Evolutionary conservation across 2,888 invertebrate genomes (phyloP).

Genomic region (Pinctada fucata): DNA sequence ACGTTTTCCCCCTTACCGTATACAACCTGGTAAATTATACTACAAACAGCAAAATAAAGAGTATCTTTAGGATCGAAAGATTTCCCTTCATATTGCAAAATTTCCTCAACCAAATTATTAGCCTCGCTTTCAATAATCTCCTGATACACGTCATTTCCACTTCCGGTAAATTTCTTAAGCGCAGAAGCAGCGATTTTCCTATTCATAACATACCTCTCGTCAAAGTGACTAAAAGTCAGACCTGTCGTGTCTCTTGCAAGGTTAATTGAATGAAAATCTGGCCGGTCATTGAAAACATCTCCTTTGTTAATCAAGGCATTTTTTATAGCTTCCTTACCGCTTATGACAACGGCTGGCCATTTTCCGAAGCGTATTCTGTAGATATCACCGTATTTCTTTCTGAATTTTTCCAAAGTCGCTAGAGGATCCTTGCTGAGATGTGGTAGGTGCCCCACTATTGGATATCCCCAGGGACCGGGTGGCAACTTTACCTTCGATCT

Average conservation of each 20-base stretch:
- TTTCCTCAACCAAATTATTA: not conserved
- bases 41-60: slow-evolving; percentile 15
- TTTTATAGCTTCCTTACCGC: slow-evolving; percentile 40
- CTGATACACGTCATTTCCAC: slow-evolving; percentile 20
- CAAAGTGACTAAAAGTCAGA: slow-evolving; percentile 31
- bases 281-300: slow-evolving; percentile 41
- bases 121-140: slow-evolving; percentile 29
- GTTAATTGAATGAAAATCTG: slow-evolving; percentile 35
- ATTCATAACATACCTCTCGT: slow-evolving; percentile 29
- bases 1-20: not conserved
- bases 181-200: slow-evolving; percentile 38
- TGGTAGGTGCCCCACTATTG: slow-evolving; percentile 47
- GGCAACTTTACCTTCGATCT: not conserved
- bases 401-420: slow-evolving; percentile 22
- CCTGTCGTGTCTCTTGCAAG: slow-evolving; percentile 19
- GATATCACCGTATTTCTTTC: slow-evolving; percentile 5
- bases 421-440: slow-evolving; percentile 39
- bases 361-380: slow-evolving; percentile 41
- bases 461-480: slow-evolving; percentile 48
- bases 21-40: slow-evolving; percentile 8
- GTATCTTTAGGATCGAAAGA: slow-evolving; percentile 5
- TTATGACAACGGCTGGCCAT: slow-evolving; percentile 46
- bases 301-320: slow-evolving; percentile 24
- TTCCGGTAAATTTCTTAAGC: not conserved
- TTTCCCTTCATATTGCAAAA: slow-evolving; percentile 14